A percentile compares a stretch with the other conserved stretches of the same genome.
Evolutionary conservation across 1,140 invertebrate species (phyloP).

Genomic region (Lepidurus apus): DNA sequence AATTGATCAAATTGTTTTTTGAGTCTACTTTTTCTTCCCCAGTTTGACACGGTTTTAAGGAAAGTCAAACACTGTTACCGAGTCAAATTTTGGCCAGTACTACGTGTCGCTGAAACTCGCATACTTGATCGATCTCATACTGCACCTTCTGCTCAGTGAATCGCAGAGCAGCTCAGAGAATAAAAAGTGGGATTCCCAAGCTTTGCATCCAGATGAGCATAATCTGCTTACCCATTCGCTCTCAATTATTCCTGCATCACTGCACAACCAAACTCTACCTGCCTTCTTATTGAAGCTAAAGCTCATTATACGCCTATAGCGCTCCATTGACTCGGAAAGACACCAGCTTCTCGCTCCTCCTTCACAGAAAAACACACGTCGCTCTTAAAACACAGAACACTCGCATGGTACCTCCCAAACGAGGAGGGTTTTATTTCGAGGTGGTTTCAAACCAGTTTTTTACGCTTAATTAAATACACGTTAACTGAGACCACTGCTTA

Average conservation of each 20-base stretch:
- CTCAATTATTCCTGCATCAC: slow-evolving; percentile 8
- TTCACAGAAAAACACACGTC: not conserved
- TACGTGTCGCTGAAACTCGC: not conserved
- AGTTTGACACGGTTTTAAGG: too few species aligned
- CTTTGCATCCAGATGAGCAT: slow-evolving; percentile 11
- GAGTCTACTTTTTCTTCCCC: too few species aligned
- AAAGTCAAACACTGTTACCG: too few species aligned
- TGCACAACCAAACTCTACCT: slow-evolving; percentile 17
- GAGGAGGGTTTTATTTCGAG: not conserved
- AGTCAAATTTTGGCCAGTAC: not conserved
- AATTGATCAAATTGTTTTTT: too few species aligned
- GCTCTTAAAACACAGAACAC: not conserved
- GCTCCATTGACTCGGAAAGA: slow-evolving; percentile 8
- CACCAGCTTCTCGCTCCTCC: not conserved
- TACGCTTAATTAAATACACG: slow-evolving; percentile 2
- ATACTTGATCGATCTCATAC: not conserved
- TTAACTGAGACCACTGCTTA: not conserved
- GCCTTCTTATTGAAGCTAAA: slow-evolving; percentile 4
- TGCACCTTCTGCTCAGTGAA: slow-evolving; percentile 6
- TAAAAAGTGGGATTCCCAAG: not conserved
- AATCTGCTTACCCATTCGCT: slow-evolving; percentile 1
- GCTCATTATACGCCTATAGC: not conserved
- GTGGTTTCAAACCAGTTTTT: not conserved
- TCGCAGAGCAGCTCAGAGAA: not conserved
- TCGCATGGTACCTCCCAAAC: not conserved